A percentile compares a stretch with the other conserved stretches of the same genome.
Evolutionary conservation across 2,113 vertebrate species (phyloP).

Genomic region (Sturnus vulgaris): DNA sequence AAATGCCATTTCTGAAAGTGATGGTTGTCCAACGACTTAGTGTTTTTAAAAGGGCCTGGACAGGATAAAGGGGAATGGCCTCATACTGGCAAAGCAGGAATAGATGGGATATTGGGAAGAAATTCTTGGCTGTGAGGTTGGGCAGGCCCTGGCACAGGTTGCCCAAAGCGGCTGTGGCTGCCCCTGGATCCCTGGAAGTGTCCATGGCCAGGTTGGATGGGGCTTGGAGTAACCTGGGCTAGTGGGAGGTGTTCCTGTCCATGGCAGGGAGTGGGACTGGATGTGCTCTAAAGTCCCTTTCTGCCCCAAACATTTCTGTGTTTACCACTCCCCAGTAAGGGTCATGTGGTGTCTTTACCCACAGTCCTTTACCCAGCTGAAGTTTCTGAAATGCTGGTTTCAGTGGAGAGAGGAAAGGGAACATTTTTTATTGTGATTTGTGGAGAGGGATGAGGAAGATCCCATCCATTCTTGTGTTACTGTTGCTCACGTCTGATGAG

Average conservation of each 20-base stretch:
- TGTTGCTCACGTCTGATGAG: background rate
- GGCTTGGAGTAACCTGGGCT: rapidly evolving
- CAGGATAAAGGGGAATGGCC: background rate
- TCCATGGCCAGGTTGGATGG: background rate
- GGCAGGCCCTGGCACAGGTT: rapidly evolving
- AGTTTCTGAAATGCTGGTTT: background rate
- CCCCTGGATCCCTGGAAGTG: background rate
- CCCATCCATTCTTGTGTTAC: background rate
- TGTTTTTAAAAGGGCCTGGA: background rate
- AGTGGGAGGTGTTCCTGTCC: background rate
- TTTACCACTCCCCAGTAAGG: rapidly evolving
- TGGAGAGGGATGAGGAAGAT: background rate
- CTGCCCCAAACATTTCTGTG: background rate
- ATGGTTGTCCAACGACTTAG: background rate
- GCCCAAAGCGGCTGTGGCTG: background rate
- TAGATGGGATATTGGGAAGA: background rate
- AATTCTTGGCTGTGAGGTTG: background rate
- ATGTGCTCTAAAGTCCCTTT: background rate
- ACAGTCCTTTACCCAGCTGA: rapidly evolving
- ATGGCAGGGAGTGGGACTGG: rapidly evolving
- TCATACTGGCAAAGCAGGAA: background rate
- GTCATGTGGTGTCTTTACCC: rapidly evolving
- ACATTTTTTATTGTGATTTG: rapidly evolving
- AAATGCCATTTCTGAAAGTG: background rate
- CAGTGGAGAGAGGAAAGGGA: background rate